Percentiles rank a stretch among this genome's conserved stretches.
phyloP scores from a whole-genome alignment of 2,113 vertebrate genomes.

The Oophaga pumilio region DNA sequence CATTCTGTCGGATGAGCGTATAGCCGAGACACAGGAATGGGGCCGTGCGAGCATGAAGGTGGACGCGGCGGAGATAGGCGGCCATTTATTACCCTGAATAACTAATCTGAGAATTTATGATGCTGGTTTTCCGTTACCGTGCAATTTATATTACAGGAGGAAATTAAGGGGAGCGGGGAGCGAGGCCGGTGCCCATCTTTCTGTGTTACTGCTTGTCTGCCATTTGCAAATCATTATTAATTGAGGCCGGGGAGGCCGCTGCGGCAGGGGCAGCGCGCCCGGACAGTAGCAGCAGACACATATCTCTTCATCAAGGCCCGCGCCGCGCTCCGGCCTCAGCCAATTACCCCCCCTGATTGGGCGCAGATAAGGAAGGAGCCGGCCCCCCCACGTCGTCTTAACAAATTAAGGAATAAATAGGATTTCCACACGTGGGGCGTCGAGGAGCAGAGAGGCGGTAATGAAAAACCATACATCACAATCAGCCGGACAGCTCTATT shows the following conservation, averaged over 20 bases:
- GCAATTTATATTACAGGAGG: conserved; percentile 83
- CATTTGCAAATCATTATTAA: conserved; percentile 98
- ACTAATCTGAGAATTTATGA: conserved; percentile 86
- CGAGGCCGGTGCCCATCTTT: conserved; percentile 80
- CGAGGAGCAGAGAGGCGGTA: conserved; percentile 93
- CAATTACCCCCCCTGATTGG: conserved; percentile 99
- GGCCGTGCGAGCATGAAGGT: conserved; percentile 30
- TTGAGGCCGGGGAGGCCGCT: conserved; percentile 79
- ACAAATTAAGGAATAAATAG: conserved; percentile 99
- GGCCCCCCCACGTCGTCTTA: conserved; percentile 72
- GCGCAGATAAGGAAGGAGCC: conserved; percentile 88
- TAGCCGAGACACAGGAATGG: background rate
- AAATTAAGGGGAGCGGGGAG: conserved; percentile 80
- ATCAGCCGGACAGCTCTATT: conserved; percentile 98
- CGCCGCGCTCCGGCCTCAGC: conserved; percentile 88
- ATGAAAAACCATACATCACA: conserved; percentile 99
- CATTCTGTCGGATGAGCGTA: background rate
- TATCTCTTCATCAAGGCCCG: conserved; percentile 97
- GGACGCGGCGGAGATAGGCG: conserved; percentile 65
- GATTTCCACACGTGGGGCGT: conserved; percentile 96
- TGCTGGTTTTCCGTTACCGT: conserved; percentile 76
- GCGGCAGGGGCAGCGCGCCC: conserved; percentile 74
- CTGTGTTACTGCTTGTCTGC: conserved; percentile 88
- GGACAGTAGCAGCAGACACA: conserved; percentile 81
- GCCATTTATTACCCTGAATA: conserved; percentile 81